Evolutionary conservation across 2,888 invertebrate genomes (phyloP), one percentile per base, ranked within the genome.

Genomic region (Oscheius myriophilus): DNA sequence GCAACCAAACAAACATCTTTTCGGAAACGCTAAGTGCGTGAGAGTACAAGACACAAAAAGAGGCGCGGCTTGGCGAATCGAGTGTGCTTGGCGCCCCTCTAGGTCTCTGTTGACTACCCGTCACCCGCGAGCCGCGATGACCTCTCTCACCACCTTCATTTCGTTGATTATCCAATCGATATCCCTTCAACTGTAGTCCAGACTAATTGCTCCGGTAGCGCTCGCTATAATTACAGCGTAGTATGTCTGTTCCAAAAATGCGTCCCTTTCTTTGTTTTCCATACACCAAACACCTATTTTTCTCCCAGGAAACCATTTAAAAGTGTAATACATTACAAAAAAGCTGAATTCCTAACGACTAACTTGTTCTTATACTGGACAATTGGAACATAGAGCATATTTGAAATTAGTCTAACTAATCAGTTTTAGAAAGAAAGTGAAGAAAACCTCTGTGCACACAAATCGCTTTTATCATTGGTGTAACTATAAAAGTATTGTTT

Each of bases 1-100:
- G 33, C 33, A 3, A 33, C 53, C 61, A 61, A 61, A 61, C 61
- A 61, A 61, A 14, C 61, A 12, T 25, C 39, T 61, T 61, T 61
- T 61, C 61, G 61, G 61, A 61, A 61, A 61, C 61, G 61, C 49
- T 61, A 49, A 49, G 61, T 49, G 61, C 61, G 61, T 61, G 61
- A 61, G 61, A 61, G 61, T 61, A 61, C 61, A 61, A 61, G 61
- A 61, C 61, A 46, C 61, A 61, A 61, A 61, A 61, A 61, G 61
- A 61, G 61, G 61, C 61, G 61, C 61, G 61, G 61, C 46, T 61
- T 61, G 61, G 49, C 49, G 61, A 61, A 18, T 23, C 46, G 61
- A 61, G 61, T 61, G 61, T 61, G 61, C 61, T 61, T 61, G 61
- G 61, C 61, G 61, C 49, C 49, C 61, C 61, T 61, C 46, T 33